phyloP scores from a whole-genome alignment of 2,113 vertebrate genomes.

The Amazona guildingii region DNA sequence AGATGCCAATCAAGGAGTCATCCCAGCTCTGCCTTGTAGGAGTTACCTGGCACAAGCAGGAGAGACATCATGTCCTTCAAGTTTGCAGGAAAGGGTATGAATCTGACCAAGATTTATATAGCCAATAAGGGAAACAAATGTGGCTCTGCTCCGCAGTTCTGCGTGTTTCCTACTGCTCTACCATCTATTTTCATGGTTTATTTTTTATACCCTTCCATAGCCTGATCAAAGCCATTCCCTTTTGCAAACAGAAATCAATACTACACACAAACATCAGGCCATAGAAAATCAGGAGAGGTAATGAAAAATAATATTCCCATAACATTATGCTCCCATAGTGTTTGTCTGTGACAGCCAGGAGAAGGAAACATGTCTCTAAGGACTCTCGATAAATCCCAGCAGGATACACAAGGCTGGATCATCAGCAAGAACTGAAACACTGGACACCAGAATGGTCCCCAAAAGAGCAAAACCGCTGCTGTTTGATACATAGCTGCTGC shows the following conservation, averaged over 20 bases:
- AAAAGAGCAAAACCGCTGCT: not conserved
- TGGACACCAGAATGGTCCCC: not conserved
- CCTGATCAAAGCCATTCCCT: not conserved
- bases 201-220: not conserved
- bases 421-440: not conserved
- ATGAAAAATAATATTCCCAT: not conserved
- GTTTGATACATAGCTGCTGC: not conserved
- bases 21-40: not conserved
- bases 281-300: not conserved
- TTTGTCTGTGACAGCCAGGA: not conserved
- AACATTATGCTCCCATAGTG: not conserved
- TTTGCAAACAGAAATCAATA: not conserved
- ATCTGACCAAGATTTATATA: not conserved
- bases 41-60: not conserved
- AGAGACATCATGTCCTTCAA: not conserved
- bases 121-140: not conserved
- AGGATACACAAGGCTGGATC: not conserved
- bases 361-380: not conserved
- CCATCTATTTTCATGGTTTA: not conserved
- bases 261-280: not conserved
- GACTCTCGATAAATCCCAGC: not conserved
- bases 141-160: not conserved
- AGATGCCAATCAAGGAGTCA: not conserved
- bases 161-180: not conserved
- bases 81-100: not conserved